Percentiles rank a stretch among this genome's conserved stretches.
Conservation (phyloP, 2,888 invertebrate species). For the Pasiphila rectangulata region DNA sequence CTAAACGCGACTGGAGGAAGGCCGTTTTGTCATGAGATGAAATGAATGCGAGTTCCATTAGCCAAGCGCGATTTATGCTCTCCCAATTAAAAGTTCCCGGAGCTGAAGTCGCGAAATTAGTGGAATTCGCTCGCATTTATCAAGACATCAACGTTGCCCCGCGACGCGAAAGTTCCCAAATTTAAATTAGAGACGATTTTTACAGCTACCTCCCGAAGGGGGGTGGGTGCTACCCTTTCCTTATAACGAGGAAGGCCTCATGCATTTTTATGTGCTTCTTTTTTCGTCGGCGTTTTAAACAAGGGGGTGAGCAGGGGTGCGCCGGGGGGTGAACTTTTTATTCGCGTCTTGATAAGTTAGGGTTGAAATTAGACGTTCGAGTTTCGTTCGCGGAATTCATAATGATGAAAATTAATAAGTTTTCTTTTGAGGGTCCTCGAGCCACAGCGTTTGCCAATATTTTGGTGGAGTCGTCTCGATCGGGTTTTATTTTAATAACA, state of each 20-base stretch:
- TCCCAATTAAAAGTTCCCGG: slow-evolving; percentile 78
- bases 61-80: slow-evolving; percentile 68
- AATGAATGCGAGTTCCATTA: slow-evolving; percentile 74
- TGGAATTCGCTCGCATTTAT: slow-evolving; percentile 78
- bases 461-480: slow-evolving; percentile 34
- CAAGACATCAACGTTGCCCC: slow-evolving; percentile 79
- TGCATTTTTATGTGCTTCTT: slow-evolving; percentile 83
- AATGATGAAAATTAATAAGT: slow-evolving; percentile 82
- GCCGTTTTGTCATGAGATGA: slow-evolving; percentile 70
- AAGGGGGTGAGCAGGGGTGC: slow-evolving; percentile 79
- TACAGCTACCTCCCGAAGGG: slow-evolving; percentile 77
- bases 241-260: slow-evolving; percentile 82
- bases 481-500: slow-evolving; percentile 30
- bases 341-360: slow-evolving; percentile 82
- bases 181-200: slow-evolving; percentile 82
- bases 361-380: slow-evolving; percentile 82
- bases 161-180: slow-evolving; percentile 79
- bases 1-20: slow-evolving; percentile 59
- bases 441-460: slow-evolving; percentile 54
- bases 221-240: slow-evolving; percentile 77
- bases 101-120: slow-evolving; percentile 77
- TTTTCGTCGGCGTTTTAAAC: slow-evolving; percentile 82
- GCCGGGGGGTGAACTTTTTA: slow-evolving; percentile 78
- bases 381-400: slow-evolving; percentile 82
- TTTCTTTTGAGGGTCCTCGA: slow-evolving; percentile 74